phyloP scores from a whole-genome alignment of 2,113 vertebrate genomes.

The Gallinago paraguaiae region DNA sequence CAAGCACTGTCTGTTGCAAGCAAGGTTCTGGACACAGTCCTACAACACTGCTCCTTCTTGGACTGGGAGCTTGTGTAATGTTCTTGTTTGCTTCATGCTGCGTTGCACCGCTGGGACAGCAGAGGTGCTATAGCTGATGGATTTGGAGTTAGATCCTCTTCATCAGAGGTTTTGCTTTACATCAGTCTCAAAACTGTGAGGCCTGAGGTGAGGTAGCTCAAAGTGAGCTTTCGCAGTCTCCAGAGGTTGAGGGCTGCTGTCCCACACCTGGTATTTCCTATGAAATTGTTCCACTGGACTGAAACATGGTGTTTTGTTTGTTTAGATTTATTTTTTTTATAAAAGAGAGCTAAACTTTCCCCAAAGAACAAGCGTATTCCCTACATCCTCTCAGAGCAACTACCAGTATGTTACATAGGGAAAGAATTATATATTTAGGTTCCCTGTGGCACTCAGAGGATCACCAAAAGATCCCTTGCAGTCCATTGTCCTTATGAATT shows the following conservation, averaged over 20 bases:
- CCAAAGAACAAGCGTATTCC: not conserved
- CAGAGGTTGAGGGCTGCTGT: not conserved
- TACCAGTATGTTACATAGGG: not conserved
- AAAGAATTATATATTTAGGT: not conserved
- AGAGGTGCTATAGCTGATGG: not conserved
- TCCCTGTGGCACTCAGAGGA: not conserved
- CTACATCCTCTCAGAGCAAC: not conserved
- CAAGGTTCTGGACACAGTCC: not conserved
- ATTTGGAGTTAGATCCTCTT: not conserved
- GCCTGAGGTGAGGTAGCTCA: not conserved
- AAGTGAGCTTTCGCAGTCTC: not conserved
- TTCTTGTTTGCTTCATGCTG: not conserved
- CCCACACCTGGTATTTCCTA: not conserved
- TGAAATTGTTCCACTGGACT: not conserved
- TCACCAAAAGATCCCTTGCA: not conserved
- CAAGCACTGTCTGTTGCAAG: not conserved
- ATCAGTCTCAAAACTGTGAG: not conserved
- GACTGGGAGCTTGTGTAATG: not conserved
- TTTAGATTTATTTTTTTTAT: not conserved
- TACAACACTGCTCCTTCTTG: not conserved
- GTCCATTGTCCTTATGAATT: not conserved
- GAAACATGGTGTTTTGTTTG: not conserved
- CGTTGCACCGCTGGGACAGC: fast-evolving
- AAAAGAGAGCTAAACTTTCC: not conserved
- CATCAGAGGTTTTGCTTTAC: not conserved